Percentiles rank a stretch among this genome's conserved stretches.
These are phyloP conservation scores for Muntiacus reevesi DNA, from an alignment of 2,113 vertebrate species.

Conservation along the genomic window DNA sequence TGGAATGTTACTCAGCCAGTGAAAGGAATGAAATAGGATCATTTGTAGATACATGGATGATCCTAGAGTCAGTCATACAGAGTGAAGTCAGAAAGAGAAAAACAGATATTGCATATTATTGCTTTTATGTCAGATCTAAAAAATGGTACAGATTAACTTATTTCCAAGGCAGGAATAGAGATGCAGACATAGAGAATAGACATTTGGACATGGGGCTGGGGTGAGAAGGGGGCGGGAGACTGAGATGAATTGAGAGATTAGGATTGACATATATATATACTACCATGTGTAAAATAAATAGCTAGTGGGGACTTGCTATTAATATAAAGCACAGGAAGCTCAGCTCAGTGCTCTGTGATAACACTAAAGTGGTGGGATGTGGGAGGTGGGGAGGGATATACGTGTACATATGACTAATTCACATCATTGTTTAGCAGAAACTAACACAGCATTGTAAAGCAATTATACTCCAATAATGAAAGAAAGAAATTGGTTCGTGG, in stretches of 20 bases:
- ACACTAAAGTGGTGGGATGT: not conserved
- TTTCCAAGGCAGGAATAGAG: not conserved
- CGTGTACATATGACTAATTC: not conserved
- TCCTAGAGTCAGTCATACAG: not conserved
- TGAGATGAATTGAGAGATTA: not conserved
- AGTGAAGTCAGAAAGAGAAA: not conserved
- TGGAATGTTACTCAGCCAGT: not conserved
- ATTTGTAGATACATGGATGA: not conserved
- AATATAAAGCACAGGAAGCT: not conserved
- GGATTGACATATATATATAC: not conserved
- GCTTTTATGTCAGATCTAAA: not conserved
- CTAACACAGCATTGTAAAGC: not conserved
- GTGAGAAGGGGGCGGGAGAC: too few relatives aligned
- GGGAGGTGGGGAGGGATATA: not conserved
- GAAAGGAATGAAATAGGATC: not conserved
- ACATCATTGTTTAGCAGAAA: not conserved
- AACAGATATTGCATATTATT: not conserved
- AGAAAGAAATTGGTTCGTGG: not conserved
- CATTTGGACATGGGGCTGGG: rapidly evolving
- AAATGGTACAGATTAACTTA: not conserved
- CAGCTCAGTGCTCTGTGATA: not conserved
- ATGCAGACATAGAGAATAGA: not conserved
- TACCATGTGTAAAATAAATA: not conserved
- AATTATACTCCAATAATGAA: not conserved
- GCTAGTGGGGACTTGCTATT: not conserved